Base-by-base conservation (phyloP, 2,888 invertebrate genomes). In the Smittia sp. region DNA sequence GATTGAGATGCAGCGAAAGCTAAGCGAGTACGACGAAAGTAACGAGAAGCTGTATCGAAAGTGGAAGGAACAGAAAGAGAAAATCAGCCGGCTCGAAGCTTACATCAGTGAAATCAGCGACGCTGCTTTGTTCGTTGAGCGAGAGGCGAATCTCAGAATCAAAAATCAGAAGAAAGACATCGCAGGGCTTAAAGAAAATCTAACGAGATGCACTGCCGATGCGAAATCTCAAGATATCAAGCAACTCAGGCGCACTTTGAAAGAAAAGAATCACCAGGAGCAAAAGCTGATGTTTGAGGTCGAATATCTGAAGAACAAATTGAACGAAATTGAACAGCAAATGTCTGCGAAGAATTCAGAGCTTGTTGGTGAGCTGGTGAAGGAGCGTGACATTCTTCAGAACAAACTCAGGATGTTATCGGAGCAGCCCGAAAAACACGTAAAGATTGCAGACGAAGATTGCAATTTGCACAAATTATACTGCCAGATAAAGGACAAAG, bases 111-210 rank as follows among this genome's bases (percentile, higher is more conserved):
- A 90, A 79, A 86, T 92, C 66, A 92, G 92, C 79, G 85, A 87
- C 76, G 86, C 91, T 76, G 92, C 92, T 1, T 80, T 92, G 75
- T 87, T 87, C 76, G 89, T 92, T 11, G 92, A 93, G 83, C 86
- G 88, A 41, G 90, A 91, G 78, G 91, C 91, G 75, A 92, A 91
- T 79, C 85, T 85, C 72, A 86, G 87, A 76, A 84, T 91, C 20
- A 69, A 73, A 27, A 73, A 73, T 32, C 65, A 27, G 65, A 73
- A 65, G 22, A n/a, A 20, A 6, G 18, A 65, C 7, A 72, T 72
- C n/a, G 38, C 24, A 3, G 72, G 38, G 18, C 13, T 72, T 1
- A 72, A 72, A n/a, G 62, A 72, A 24, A 38, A 62, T 38, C 62
- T 58, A 3, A 38, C 13, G n/a, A 62, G 32, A 4, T 22, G 15